Conservation (phyloP, 2,888 invertebrate genomes). For the Zaprionus obscuricornis region DNA sequence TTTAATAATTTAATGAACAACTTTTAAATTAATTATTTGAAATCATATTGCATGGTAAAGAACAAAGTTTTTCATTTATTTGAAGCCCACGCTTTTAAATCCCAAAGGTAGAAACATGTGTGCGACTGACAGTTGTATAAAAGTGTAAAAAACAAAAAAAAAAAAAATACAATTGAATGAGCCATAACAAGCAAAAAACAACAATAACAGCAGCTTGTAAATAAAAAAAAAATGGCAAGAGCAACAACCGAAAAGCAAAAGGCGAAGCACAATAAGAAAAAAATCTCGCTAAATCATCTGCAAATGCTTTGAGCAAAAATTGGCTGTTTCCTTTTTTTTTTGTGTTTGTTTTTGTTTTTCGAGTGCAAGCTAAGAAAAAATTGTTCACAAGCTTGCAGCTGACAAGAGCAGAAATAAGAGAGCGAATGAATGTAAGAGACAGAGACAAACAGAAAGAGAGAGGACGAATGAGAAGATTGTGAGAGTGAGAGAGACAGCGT, state of each 20-base stretch:
- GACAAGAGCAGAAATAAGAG: constrained; percentile 16
- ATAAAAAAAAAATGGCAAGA: not conserved
- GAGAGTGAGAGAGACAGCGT: constrained; percentile 5
- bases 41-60: not conserved
- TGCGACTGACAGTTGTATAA: constrained; percentile 63
- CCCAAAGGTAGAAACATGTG: too few species aligned
- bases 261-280: constrained; percentile 1
- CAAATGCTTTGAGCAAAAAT: constrained; percentile 60
- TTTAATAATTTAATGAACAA: not conserved
- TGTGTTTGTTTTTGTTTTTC: not conserved
- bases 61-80: constrained; percentile 32
- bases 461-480: not conserved
- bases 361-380: constrained; percentile 10
- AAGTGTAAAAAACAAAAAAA: constrained; percentile 19
- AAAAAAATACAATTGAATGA: too few species aligned
- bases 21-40: constrained; percentile 30
- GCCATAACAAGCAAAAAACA: constrained; percentile 17
- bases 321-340: constrained; percentile 18
- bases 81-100: constrained; percentile 7
- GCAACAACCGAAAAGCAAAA: constrained; percentile 33
- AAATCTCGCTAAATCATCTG: constrained; percentile 58
- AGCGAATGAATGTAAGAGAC: constrained; percentile 31
- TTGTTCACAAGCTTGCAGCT: constrained; percentile 29
- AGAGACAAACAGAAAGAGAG: not conserved
- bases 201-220: not conserved